A percentile compares a stretch with the other conserved stretches of the same genome.
Evolutionary conservation across 2,113 vertebrate species (phyloP).

Genomic region (Esox niger): DNA sequence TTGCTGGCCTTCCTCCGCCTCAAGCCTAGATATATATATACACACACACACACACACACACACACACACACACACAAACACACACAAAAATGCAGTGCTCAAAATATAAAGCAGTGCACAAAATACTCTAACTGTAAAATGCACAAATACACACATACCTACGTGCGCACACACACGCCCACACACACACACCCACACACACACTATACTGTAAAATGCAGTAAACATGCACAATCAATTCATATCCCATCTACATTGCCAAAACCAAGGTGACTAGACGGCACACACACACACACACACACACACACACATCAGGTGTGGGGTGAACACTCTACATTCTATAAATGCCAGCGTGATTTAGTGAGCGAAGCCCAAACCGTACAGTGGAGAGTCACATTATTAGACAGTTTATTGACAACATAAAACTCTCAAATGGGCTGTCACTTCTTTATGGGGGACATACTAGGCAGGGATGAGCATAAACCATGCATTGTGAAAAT

Average conservation of each 20-base stretch:
- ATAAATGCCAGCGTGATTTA: conserved; percentile 19
- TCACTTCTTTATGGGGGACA: conserved; percentile 24
- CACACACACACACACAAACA: no score
- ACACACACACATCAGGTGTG: no score
- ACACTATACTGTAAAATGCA: background rate
- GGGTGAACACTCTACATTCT: no score
- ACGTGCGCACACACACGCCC: no score
- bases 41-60: no score
- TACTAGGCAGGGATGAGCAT: background rate
- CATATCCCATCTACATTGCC: no score
- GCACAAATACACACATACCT: conserved; percentile 4
- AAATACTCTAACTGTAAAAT: background rate
- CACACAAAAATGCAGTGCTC: background rate
- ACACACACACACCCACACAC: background rate
- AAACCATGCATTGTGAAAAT: conserved; percentile 19
- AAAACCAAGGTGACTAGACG: background rate
- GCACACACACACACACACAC: background rate
- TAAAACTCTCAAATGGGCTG: conserved; percentile 24
- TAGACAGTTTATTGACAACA: conserved; percentile 33
- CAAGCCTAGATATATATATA: no score
- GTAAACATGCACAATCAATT: no score
- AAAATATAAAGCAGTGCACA: no score
- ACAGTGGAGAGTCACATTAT: conserved; percentile 19
- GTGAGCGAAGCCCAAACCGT: conserved; percentile 32
- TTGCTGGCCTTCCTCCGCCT: no score